Evolutionary conservation across 2,888 invertebrate species (phyloP).

Genomic region (Ophion ventricosus): DNA sequence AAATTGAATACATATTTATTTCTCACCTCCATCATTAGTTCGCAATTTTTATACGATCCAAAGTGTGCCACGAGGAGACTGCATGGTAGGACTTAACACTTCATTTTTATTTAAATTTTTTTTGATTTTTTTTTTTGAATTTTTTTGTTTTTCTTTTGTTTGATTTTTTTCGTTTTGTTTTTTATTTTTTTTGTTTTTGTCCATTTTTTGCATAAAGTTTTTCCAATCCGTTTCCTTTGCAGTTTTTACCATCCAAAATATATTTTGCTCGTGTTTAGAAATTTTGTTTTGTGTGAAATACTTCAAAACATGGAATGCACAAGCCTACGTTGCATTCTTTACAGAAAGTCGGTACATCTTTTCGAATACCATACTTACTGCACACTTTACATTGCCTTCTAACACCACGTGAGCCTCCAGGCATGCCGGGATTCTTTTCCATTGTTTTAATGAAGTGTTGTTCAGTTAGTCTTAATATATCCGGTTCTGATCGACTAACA

Average conservation of each 20-base stretch:
- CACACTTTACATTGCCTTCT: not conserved
- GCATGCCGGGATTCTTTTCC: not conserved
- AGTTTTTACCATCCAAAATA: not conserved
- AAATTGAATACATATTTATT: too few species aligned
- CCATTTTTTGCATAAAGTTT: not conserved
- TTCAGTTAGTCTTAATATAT: conserved; percentile 23
- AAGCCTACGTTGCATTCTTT: conserved; percentile 34
- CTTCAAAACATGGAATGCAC: conserved; percentile 26
- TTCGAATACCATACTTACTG: conserved; percentile 18
- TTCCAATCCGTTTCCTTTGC: not conserved
- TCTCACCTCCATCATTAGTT: too few species aligned
- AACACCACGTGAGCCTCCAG: conserved; percentile 20
- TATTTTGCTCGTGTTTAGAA: conserved; percentile 7
- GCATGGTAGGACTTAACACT: too few species aligned
- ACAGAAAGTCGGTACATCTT: conserved; percentile 39
- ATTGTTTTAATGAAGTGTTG: not conserved
- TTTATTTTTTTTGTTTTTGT: conserved; percentile 33
- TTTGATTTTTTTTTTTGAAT: not conserved
- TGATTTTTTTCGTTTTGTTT: too few species aligned
- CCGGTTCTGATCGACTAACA: conserved; percentile 28
- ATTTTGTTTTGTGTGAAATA: conserved; percentile 37
- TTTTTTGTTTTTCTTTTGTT: conserved; percentile 13
- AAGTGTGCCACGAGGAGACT: too few species aligned
- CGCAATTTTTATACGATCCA: too few species aligned
- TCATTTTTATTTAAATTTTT: not conserved